A percentile compares a stretch with the other conserved stretches of the same genome.
These are phyloP conservation scores for Gorsachius magnificus DNA, from an alignment of 2,797 vertebrate species.

Conservation along the genomic window DNA sequence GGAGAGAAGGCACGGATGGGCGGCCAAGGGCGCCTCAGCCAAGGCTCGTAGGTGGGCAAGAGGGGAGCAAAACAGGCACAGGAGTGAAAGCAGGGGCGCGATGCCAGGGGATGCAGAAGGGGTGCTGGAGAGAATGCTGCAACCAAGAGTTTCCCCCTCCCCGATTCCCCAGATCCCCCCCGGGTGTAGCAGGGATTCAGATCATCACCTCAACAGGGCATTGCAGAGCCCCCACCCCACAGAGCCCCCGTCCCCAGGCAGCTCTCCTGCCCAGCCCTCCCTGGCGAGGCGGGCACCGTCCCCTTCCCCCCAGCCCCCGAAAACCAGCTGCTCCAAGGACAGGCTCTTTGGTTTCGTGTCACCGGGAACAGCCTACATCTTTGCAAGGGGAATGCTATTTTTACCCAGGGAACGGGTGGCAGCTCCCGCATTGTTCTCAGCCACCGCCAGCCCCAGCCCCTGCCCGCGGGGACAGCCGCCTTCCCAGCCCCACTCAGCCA, in stretches of 20 bases:
- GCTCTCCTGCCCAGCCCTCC: background rate
- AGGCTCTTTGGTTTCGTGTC: background rate
- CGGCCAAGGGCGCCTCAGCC: background rate
- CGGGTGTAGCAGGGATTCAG: accelerated
- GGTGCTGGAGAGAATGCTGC: accelerated
- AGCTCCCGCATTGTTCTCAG: background rate
- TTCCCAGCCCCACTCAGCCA: background rate
- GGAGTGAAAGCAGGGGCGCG: background rate
- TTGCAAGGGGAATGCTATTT: background rate
- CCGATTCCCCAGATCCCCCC: accelerated
- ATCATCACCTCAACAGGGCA: accelerated
- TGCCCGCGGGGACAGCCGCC: background rate
- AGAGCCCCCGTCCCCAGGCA: background rate
- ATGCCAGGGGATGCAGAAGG: background rate
- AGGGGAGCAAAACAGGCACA: background rate
- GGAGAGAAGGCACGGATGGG: background rate
- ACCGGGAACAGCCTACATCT: background rate
- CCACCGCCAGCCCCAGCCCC: background rate
- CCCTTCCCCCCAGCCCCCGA: background rate
- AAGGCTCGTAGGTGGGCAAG: background rate
- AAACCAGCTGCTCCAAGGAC: constrained; percentile 9
- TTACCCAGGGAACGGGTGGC: background rate
- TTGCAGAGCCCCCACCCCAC: background rate
- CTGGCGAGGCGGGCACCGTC: accelerated
- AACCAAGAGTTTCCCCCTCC: background rate